Percentiles rank a stretch among this genome's conserved stretches.
These are phyloP conservation scores for Vicugna pacos DNA, from an alignment of 2,113 vertebrate genomes.

Conservation along the genomic window DNA sequence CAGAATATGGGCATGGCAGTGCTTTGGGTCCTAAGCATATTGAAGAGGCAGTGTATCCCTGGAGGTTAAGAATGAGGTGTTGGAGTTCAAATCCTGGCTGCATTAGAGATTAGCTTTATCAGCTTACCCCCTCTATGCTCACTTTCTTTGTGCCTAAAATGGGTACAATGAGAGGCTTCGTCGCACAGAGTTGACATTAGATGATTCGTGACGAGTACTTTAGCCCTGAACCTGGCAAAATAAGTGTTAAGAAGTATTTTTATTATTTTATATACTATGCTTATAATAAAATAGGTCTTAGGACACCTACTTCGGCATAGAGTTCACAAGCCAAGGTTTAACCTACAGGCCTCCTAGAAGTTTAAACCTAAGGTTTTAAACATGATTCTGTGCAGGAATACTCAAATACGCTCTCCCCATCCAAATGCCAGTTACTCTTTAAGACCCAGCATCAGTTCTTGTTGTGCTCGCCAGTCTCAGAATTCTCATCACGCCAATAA, in stretches of 20 bases:
- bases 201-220: not conserved
- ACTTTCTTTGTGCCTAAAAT: not conserved
- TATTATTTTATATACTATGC: not conserved
- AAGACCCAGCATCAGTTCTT: not conserved
- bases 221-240: not conserved
- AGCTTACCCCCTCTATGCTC: not conserved
- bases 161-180: not conserved
- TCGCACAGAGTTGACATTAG: not conserved
- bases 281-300: not conserved
- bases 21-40: not conserved
- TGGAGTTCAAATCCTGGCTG: not conserved
- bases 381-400: not conserved
- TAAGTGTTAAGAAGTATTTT: not conserved
- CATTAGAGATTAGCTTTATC: not conserved
- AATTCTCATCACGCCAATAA: not conserved
- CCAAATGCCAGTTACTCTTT: not conserved
- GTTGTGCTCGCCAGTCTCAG: not conserved
- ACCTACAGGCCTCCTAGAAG: not conserved
- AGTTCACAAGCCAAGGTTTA: not conserved
- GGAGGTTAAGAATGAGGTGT: not conserved
- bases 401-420: not conserved
- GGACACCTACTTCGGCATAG: not conserved
- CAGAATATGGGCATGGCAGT: not conserved
- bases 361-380: constrained; percentile 39
- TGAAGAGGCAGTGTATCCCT: not conserved